phyloP scores from a whole-genome alignment of 92 coral and sea anemone genomes.

The Parazoanthus darwini region DNA sequence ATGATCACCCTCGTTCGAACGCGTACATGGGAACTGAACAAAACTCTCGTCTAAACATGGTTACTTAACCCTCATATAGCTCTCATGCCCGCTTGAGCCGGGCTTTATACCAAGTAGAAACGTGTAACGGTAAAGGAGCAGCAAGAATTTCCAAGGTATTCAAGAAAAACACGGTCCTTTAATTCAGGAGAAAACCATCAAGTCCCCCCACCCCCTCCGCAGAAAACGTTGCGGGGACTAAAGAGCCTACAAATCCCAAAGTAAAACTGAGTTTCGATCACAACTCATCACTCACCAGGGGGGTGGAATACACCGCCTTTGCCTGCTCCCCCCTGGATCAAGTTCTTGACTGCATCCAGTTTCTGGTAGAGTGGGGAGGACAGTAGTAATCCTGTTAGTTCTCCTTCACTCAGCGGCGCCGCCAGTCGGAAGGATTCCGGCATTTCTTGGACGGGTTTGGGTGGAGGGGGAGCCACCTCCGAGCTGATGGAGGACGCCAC shows the following conservation, averaged over 20 bases:
- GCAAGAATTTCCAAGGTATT: too few relatives aligned
- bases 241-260: not conserved
- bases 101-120: too few relatives aligned
- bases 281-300: slow-evolving; percentile 55
- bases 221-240: not conserved
- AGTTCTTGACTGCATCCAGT: slow-evolving; percentile 81
- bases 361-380: slow-evolving; percentile 98
- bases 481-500: slow-evolving; percentile 84
- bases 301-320: slow-evolving; percentile 61
- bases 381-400: slow-evolving; percentile 81
- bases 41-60: too few relatives aligned
- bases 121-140: too few relatives aligned
- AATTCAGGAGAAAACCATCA: too few relatives aligned
- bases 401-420: slow-evolving; percentile 97
- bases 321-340: slow-evolving; percentile 84
- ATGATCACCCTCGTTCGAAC: too few relatives aligned
- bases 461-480: slow-evolving; percentile 74
- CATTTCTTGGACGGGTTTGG: slow-evolving; percentile 57
- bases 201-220: too few relatives aligned
- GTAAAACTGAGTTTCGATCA: too few relatives aligned
- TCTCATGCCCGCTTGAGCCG: too few relatives aligned
- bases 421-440: slow-evolving; percentile 95
- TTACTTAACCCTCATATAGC: too few relatives aligned
- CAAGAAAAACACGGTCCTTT: too few relatives aligned
- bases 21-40: too few relatives aligned